Conservation (phyloP, 1,140 invertebrate genomes). For the Mesaphorura yosii region DNA sequence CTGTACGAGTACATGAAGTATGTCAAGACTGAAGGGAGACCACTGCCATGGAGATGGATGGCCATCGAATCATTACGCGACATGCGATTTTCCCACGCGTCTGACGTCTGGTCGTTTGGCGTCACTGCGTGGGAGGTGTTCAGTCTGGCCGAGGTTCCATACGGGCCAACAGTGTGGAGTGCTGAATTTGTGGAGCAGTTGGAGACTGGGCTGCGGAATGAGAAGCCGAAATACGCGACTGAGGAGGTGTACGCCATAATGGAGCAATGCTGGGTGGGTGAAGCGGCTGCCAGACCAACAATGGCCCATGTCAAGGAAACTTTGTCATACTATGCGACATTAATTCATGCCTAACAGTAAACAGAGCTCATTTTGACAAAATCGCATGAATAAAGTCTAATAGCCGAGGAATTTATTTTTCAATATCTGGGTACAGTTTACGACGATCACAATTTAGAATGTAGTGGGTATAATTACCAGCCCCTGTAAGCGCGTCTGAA, state of each 20-base stretch:
- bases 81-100: slow-evolving; percentile 33
- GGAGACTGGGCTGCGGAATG: slow-evolving; percentile 1
- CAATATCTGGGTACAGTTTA: too few species aligned
- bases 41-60: slow-evolving; percentile 17
- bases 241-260: slow-evolving; percentile 1
- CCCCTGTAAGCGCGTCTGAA: too few species aligned
- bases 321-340: too few species aligned
- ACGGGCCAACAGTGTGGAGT: background rate
- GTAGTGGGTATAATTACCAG: too few species aligned
- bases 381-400: too few species aligned
- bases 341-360: too few species aligned
- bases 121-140: slow-evolving; percentile 35
- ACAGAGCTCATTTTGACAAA: too few species aligned
- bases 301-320: too few species aligned
- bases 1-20: slow-evolving; percentile 42
- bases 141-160: background rate
- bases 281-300: too few species aligned
- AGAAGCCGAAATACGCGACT: background rate
- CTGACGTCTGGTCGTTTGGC: slow-evolving; percentile 42
- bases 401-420: too few species aligned
- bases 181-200: background rate
- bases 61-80: slow-evolving; percentile 2
- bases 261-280: slow-evolving; percentile 6
- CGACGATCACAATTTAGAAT: too few species aligned
- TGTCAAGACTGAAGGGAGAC: slow-evolving; percentile 1